Base-by-base conservation (phyloP, 2,113 vertebrate genomes). In the Ivindomyrus marchei region DNA sequence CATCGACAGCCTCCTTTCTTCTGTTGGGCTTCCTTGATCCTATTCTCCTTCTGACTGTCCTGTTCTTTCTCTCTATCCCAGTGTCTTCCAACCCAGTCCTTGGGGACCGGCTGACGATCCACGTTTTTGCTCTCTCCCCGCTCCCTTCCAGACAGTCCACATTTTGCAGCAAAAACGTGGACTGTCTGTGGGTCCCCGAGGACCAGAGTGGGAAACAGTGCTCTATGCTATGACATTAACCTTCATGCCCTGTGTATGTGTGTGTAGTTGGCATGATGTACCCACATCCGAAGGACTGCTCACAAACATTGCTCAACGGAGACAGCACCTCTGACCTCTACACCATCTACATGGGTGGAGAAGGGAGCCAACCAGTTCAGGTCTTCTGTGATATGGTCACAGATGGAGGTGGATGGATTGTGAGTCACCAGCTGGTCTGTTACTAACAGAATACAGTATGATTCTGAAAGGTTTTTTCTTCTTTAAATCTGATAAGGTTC, bases 341-440 rank as follows among this genome's bases (percentile, higher is more conserved):
- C 91, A 97, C 96, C 1, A 92, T 99, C 90, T 98, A 97, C 89
- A 90, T 97, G 90, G 97, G 95, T 0, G 97, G 97, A 5, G 94
- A 98, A 88, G 96, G 96, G 90, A 92, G 94, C 36, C 97, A 97
- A 92, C 94, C 97, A 3, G 88, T 97, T 89, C 95, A 97, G 92
- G 98, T 97, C 36, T 99, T 96, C 96, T 99, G 98, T 0, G 98
- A 99, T 95, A 99, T 99, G 98, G 94, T 62, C 83, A 97, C 98
- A 39, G 98, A 99, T 0, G 97, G 97, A 0, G 98, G 98, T 0
- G 98, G 98, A 90, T 99, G 98, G 98, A 95, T 97, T 62, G 98
- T 99, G 93, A 97, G 98, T 96, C 89, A 62, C n/a, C 39, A 24
- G 24, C 52, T 27, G 11, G 66, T 21, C 27, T 56, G 74, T 58